Base-by-base conservation (phyloP, 2,797 vertebrate genomes). In the Eulemur mongoz region DNA sequence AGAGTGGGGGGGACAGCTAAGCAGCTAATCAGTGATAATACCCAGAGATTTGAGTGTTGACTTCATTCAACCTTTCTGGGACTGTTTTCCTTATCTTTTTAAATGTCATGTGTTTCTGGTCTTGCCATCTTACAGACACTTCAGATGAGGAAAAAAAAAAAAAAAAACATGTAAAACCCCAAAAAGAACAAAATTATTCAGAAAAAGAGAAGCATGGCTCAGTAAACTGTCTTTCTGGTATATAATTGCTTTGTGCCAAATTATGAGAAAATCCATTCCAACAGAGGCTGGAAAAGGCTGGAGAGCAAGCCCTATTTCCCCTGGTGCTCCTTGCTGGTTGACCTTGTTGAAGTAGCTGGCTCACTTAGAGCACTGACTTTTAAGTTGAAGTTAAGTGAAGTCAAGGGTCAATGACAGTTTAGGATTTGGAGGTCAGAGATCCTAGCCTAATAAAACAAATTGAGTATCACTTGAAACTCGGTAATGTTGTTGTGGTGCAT, bases 331-430 rank as follows among this genome's bases (percentile, higher is more conserved):
- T 45, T 43, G 40, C 18, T 54, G 4, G 48, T 15, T 8, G 1
- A 5, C 10, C 57, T 88, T 69, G 35, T 12, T 48, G 35, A 72
- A 13, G n/a, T 10, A 45, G 38, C 22, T 11, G 48, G 22, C 22
- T 57, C 15, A 78, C 38, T 61, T 25, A 70, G 7, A 85, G 13
- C 48, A 20, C 4, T 43, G 30, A 57, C 22, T 67, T 63, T 73
- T 48, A 89, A 57, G 54, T 5, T 73, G 50, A 93, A 76, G 35
- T 57, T 72, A 54, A 88, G 25, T 52, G 52, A 89, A 61, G 14
- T 20, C 25, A 43, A 89, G 32, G 67, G 48, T 14, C 22, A 76
- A 83, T 1, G 7, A 48, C 13, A 61, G 23, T 48, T 90, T 40
- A 61, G 78, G 32, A 88, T 45, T 45, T 65, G 45, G 35, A 89